Base-by-base conservation (phyloP, 2,888 invertebrate genomes). In the Hipparchia sbordonii region DNA sequence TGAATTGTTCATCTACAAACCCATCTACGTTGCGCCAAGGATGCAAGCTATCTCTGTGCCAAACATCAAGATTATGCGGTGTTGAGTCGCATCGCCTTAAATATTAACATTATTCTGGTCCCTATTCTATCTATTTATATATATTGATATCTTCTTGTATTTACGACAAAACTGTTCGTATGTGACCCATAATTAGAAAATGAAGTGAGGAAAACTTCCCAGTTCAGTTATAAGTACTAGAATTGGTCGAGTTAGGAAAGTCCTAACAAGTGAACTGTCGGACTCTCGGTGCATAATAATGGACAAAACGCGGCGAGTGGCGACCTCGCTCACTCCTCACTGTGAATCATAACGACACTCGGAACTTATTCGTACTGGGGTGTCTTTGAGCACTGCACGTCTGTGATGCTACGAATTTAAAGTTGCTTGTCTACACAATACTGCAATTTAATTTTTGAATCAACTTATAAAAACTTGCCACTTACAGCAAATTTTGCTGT, bases 201-300 rank as follows among this genome's bases (percentile, higher is more conserved):
- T 82, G 87, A 87, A 86, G 85, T 85, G 80, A 77, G 82, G 80
- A 84, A 84, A 52, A 65, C 39, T 65, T 65, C 33, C 33, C 82
- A 84, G 83, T 85, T 81, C 77, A 81, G 80, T 81, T 82, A 82
- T 86, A 84, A 83, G 82, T 82, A 81, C 82, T 81, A 81, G 63
- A 77, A 72, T 48, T 69, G 76, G 74, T 72, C 72, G 76, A 80
- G 79, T 79, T 76, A 77, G 78, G 77, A 72, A 77, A 73, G 80
- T 81, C 79, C 85, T 87, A 87, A 88, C 88, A 86, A 89, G 86
- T 85, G 81, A 86, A 86, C 84, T 85, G 82, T 82, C 79, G 77
- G 76, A 78, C 79, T 78, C 77, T 78, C 73, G 77, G 73, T 76
- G 83, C 78, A 84, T 84, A 83, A 84, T 82, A 83, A 85, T 82